Evolutionary conservation across 2,888 invertebrate genomes (phyloP).

Genomic region (Platycheirus albimanus): DNA sequence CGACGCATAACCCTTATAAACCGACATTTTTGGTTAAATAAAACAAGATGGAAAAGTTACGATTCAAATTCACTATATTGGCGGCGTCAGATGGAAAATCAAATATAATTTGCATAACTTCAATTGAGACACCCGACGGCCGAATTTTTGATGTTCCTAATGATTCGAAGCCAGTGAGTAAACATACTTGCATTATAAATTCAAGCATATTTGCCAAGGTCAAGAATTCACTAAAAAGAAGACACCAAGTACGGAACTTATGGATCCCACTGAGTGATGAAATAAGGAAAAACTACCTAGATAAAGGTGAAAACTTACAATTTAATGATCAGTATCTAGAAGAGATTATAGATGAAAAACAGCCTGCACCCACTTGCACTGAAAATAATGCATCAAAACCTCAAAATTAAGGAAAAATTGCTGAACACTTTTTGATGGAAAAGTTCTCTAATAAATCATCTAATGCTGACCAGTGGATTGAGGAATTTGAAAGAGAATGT

Average conservation of each 20-base stretch:
- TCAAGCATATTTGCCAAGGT: background rate
- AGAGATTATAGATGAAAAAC: background rate
- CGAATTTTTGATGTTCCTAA: background rate
- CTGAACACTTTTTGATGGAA: background rate
- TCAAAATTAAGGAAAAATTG: constrained; percentile 5
- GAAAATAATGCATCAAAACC: constrained; percentile 4
- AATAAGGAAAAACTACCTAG: constrained; percentile 9
- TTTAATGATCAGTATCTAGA: constrained; percentile 12
- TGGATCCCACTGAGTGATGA: background rate
- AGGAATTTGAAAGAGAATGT: constrained; percentile 58
- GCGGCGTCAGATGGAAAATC: background rate
- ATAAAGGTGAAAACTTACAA: constrained; percentile 3
- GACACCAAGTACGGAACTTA: constrained; percentile 1
- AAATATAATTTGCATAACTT: background rate
- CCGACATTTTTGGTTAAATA: constrained; percentile 3
- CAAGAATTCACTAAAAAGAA: constrained; percentile 4
- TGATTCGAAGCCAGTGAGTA: background rate
- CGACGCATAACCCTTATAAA: background rate
- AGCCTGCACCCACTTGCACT: background rate
- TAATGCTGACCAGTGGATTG: constrained; percentile 51
- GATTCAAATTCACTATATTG: background rate
- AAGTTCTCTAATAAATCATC: background rate
- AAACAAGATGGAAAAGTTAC: background rate
- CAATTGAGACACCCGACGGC: background rate
- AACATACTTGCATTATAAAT: background rate